These are phyloP conservation scores for Bombylius major DNA, from an alignment of 2,888 invertebrate genomes.

Conservation along the genomic window DNA sequence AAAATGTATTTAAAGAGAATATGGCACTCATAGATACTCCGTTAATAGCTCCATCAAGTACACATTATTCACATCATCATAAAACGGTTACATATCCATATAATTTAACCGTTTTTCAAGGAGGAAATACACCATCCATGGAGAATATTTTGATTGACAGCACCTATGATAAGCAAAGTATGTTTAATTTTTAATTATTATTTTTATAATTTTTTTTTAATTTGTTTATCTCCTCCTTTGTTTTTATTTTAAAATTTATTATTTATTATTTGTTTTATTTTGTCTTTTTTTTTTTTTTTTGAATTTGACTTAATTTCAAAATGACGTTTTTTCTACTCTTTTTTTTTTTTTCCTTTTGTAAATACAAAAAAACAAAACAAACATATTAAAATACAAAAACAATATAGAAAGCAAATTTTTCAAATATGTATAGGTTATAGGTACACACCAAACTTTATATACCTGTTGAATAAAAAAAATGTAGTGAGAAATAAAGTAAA, in stretches of 20 bases:
- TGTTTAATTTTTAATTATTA: constrained; percentile 21
- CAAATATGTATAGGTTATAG: too few species aligned
- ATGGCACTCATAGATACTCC: constrained; percentile 37
- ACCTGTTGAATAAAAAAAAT: too few species aligned
- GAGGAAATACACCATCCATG: constrained; percentile 22
- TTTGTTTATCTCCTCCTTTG: neutral
- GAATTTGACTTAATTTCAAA: too few species aligned
- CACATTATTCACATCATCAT: constrained; percentile 31
- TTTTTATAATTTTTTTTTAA: neutral
- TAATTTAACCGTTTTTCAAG: constrained; percentile 37
- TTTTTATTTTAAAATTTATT: neutral
- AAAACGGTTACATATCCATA: constrained; percentile 34
- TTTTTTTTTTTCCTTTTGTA: too few species aligned
- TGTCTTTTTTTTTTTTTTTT: too few species aligned
- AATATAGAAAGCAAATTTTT: too few species aligned
- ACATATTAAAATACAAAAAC: too few species aligned
- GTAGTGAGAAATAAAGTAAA: too few species aligned
- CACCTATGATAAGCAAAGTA: constrained; percentile 35
- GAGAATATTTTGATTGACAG: constrained; percentile 19
- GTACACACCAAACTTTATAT: too few species aligned
- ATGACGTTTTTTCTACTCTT: too few species aligned
- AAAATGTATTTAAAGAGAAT: constrained; percentile 37
- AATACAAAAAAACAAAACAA: too few species aligned
- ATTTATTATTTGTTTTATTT: too few species aligned
- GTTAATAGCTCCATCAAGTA: constrained; percentile 29